Conservation (phyloP, 2,888 invertebrate genomes). For the Chaitophorus viminalis region DNA sequence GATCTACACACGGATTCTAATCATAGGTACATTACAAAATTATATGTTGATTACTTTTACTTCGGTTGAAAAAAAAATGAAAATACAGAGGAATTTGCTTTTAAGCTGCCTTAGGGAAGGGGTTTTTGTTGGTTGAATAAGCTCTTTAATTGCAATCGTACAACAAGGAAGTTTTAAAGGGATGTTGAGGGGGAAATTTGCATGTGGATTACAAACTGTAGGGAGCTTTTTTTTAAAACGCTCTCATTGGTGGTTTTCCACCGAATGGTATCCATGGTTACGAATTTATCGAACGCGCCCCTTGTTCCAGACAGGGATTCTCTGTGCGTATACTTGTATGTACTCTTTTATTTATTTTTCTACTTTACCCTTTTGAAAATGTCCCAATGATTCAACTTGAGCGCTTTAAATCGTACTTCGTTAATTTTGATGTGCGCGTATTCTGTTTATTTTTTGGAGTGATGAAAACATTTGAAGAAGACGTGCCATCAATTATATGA, state of each 20-base stretch:
- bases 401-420: constrained; percentile 44
- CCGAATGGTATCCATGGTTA: constrained; percentile 57
- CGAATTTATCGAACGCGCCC: constrained; percentile 62
- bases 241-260: constrained; percentile 58
- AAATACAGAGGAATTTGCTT: constrained; percentile 48
- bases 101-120: constrained; percentile 21
- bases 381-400: constrained; percentile 49
- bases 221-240: constrained; percentile 54
- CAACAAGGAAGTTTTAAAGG: constrained; percentile 9
- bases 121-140: constrained; percentile 45
- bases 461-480: not conserved
- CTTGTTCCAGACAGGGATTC: constrained; percentile 56
- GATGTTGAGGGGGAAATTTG: constrained; percentile 32
- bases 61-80: constrained; percentile 21
- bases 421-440: constrained; percentile 37
- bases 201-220: constrained; percentile 49
- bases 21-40: constrained; percentile 73
- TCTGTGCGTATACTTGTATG: not conserved
- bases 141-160: constrained; percentile 58
- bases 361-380: constrained; percentile 44
- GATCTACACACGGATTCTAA: constrained; percentile 75
- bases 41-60: constrained; percentile 40
- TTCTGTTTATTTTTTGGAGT: constrained; percentile 35
- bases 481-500: not conserved
- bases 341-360: constrained; percentile 57